Conservation (phyloP, 2,888 invertebrate species). For the Smittia aterrima region DNA sequence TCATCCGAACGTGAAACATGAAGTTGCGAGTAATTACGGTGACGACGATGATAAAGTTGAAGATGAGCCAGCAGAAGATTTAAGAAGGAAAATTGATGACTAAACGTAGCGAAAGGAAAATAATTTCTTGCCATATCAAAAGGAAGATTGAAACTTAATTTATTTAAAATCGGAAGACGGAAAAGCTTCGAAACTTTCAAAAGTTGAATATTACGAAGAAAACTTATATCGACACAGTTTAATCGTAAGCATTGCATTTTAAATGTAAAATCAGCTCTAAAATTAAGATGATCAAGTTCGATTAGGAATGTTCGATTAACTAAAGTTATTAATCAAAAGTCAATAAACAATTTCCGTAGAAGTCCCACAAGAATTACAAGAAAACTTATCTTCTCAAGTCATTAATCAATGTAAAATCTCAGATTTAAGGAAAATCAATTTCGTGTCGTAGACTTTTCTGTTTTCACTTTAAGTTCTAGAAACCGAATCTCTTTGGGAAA, state of each 20-base stretch:
- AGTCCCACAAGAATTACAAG: no score
- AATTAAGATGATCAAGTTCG: no score
- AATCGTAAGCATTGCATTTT: neutral
- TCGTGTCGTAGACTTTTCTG: neutral
- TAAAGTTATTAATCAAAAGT: no score
- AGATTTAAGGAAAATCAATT: no score
- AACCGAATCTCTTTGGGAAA: neutral
- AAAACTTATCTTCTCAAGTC: no score
- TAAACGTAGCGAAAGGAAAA: neutral
- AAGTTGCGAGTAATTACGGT: conserved; percentile 33
- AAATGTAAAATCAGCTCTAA: conserved; percentile 2
- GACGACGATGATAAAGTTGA: conserved; percentile 31
- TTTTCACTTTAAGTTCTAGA: neutral
- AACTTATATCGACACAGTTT: neutral
- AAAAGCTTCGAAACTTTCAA: neutral
- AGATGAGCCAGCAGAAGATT: conserved; percentile 30
- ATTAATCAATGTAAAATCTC: no score
- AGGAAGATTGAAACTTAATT: conserved; percentile 7
- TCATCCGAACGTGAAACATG: conserved; percentile 30
- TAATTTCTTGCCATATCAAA: conserved; percentile 16
- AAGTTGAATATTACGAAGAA: neutral
- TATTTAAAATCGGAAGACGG: neutral
- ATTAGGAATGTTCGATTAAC: no score
- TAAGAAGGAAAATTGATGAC: neutral
- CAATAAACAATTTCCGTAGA: no score